A percentile compares a stretch with the other conserved stretches of the same genome.
phyloP scores from a whole-genome alignment of 1,140 invertebrate species.

The Anastatus disparis region DNA sequence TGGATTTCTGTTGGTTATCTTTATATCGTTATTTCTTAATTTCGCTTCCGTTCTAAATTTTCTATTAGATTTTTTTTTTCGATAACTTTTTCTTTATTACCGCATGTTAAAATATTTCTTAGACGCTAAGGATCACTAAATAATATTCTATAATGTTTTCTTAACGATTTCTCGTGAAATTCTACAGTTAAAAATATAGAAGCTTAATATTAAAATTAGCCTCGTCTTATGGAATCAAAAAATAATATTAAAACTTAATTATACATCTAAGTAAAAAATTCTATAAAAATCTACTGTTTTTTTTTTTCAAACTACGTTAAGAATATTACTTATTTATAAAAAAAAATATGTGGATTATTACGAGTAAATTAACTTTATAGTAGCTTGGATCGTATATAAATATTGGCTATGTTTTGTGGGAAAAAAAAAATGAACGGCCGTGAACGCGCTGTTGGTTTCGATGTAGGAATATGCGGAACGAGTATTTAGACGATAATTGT shows the following conservation, averaged over 20 bases:
- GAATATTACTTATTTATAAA: constrained; percentile 41
- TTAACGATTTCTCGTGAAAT: too few species aligned
- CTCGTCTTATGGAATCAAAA: constrained; percentile 15
- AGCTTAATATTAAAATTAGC: too few species aligned
- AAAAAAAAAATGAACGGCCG: constrained; percentile 61
- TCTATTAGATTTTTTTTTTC: too few species aligned
- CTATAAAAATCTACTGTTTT: constrained; percentile 15
- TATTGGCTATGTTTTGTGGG: constrained; percentile 64
- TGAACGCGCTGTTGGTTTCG: constrained; percentile 60
- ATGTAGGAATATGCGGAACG: constrained; percentile 62
- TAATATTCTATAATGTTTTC: too few species aligned
- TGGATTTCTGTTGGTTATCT: too few species aligned
- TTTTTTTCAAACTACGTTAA: constrained; percentile 12
- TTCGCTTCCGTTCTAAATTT: too few species aligned
- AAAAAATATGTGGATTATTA: constrained; percentile 52
- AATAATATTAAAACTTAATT: constrained; percentile 14
- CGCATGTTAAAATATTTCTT: too few species aligned
- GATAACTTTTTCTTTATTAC: too few species aligned
- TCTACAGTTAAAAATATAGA: too few species aligned
- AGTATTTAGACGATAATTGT: constrained; percentile 35
- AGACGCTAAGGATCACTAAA: too few species aligned
- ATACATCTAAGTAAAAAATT: constrained; percentile 3
- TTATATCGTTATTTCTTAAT: too few species aligned
- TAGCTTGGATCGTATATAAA: constrained; percentile 63
- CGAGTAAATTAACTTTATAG: constrained; percentile 23